Conservation (phyloP, 2,113 vertebrate species). For the Gnathonemus longibarbis region DNA sequence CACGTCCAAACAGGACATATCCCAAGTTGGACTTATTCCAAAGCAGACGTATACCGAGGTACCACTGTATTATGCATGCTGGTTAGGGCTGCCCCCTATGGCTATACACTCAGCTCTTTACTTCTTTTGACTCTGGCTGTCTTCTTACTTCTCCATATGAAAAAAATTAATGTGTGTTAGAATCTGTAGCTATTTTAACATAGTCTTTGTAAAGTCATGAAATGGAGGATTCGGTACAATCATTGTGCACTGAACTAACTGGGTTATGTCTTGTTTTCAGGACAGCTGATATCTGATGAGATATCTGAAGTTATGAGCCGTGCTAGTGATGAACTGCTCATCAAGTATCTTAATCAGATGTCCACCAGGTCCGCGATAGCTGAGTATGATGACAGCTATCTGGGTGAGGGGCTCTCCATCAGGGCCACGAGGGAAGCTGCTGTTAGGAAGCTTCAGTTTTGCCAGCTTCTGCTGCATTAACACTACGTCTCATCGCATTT, state of each 20-base stretch:
- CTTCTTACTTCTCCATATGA: neutral
- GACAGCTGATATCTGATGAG: conserved; percentile 75
- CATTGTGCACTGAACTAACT: neutral
- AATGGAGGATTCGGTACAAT: neutral
- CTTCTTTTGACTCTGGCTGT: neutral
- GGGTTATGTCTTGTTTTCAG: conserved; percentile 33
- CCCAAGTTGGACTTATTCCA: too few relatives aligned
- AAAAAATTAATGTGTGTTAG: neutral
- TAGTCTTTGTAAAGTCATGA: neutral
- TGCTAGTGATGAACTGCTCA: conserved; percentile 56
- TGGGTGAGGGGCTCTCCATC: conserved; percentile 55
- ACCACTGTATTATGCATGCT: neutral
- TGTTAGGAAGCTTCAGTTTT: neutral
- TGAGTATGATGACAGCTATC: conserved; percentile 72
- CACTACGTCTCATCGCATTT: neutral
- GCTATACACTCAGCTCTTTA: neutral
- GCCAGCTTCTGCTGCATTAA: neutral
- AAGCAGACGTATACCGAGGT: too few relatives aligned
- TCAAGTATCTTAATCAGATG: conserved; percentile 62
- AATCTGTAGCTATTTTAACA: neutral
- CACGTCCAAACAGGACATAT: too few relatives aligned
- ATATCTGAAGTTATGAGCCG: conserved; percentile 68
- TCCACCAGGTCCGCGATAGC: conserved; percentile 64
- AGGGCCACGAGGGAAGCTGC: neutral
- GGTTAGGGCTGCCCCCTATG: neutral